Base-by-base conservation (phyloP, 2,888 invertebrate genomes). In the Leptinotarsa haldemani region DNA sequence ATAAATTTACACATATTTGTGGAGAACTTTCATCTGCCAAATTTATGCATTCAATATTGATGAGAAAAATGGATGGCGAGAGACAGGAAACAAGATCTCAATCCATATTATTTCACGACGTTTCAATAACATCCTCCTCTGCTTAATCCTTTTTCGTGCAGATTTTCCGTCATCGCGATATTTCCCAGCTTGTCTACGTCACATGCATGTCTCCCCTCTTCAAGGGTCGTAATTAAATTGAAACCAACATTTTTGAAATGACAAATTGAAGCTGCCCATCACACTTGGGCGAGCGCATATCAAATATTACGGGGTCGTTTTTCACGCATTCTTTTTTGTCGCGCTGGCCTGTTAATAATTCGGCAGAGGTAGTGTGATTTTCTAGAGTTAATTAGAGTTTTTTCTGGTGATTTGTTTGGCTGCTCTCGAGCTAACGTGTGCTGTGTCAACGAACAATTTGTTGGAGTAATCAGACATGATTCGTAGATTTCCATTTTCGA, bases 331-430 rank as follows among this genome's bases (percentile, higher is more conserved):
- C 46, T 64, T 72, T 72, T 68, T 72, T 68, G 50, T 22, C 53
- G 40, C 40, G 12, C 20, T 58, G 52, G 71, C 52, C 52, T 63
- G 71, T 71, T 68, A 69, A 68, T 72, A 67, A 68, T 25, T 50
- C 67, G 52, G 52, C 48, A 50, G 66, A 63, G 61, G 66, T 40
- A 30, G 63, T 56, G 47, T 46, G 64, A 72, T 68, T 72, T 72
- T 64, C 64, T 61, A 30, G 67, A 50, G 72, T 72, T 72, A 52
- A 72, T 72, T 72, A 67, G 63, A 50, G n/a, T 61, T 71, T 71
- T 70, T 70, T 71, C 67, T 67, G 67, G 63, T 63, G 46, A 71
- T 71, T 71, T 67, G 67, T 71, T 64, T 64, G 68, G 68, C 40
- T 58, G 52, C 47, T 67, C 22, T 61, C 18, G 13, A 61, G n/a